Evolutionary conservation across 2,888 invertebrate species (phyloP).

Genomic region (Chaitophorus viminalis): DNA sequence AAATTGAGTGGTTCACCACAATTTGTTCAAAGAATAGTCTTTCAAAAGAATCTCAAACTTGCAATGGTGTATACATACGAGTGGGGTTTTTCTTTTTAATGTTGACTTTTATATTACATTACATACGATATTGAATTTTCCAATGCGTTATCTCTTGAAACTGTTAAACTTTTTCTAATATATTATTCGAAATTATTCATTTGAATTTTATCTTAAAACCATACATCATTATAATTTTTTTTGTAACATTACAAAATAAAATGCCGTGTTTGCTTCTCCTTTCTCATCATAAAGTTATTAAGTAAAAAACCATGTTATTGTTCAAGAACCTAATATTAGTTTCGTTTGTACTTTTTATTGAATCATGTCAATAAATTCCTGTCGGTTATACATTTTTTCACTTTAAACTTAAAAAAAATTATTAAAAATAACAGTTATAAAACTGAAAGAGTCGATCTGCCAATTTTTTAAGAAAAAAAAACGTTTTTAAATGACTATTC

Average conservation of each 20-base stretch:
- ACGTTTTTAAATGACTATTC: too few relatives aligned
- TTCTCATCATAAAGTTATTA: too few relatives aligned
- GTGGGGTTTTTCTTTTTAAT: slow-evolving; percentile 18
- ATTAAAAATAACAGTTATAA: too few relatives aligned
- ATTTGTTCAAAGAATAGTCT: slow-evolving; percentile 45
- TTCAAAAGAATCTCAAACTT: slow-evolving; percentile 31
- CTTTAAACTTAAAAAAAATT: too few relatives aligned
- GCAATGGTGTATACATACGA: neutral
- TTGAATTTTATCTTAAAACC: neutral
- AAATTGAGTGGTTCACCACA: slow-evolving; percentile 42
- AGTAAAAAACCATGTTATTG: too few relatives aligned
- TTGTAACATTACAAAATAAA: neutral
- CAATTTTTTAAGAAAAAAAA: too few relatives aligned
- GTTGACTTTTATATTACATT: slow-evolving; percentile 16
- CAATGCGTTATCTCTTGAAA: slow-evolving; percentile 26
- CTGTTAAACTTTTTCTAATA: neutral
- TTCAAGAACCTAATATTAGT: neutral
- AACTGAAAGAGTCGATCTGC: too few relatives aligned
- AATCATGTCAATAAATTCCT: too few relatives aligned
- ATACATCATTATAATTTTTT: neutral
- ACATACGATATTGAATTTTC: slow-evolving; percentile 25
- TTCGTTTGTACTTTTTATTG: too few relatives aligned
- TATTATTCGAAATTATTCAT: slow-evolving; percentile 4
- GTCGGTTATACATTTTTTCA: too few relatives aligned
- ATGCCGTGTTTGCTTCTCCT: too few relatives aligned